These are phyloP conservation scores for Orestias chungarensis DNA, from an alignment of 2,797 vertebrate genomes.

Conservation along the genomic window DNA sequence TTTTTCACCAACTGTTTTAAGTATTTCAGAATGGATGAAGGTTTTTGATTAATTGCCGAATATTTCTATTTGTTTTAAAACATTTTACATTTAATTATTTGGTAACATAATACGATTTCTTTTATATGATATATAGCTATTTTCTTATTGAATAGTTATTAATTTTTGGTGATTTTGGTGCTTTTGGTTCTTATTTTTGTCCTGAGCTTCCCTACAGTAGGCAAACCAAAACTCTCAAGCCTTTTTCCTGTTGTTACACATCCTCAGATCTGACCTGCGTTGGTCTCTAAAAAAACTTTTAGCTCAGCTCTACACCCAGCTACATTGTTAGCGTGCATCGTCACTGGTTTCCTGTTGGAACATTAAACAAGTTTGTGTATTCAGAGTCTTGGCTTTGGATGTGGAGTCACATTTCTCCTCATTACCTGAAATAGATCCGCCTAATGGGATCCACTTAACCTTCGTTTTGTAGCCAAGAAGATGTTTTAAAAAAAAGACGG, in stretches of 20 bases:
- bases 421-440: conserved; percentile 40
- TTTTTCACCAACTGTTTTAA: neutral
- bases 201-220: too few species aligned
- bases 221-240: conserved; percentile 4
- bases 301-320: conserved; percentile 4
- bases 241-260: neutral
- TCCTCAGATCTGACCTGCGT: neutral
- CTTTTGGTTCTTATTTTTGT: too few species aligned
- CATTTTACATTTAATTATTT: too few species aligned
- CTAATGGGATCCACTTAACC: conserved; percentile 46
- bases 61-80: too few species aligned
- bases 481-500: conserved; percentile 1
- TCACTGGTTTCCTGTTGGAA: conserved; percentile 22
- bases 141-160: too few species aligned
- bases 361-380: conserved; percentile 32
- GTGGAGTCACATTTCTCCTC: conserved; percentile 45
- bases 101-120: too few species aligned
- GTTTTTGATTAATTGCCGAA: neutral
- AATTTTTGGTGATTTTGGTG: too few species aligned
- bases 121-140: too few species aligned
- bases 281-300: neutral
- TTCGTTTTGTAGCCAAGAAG: conserved; percentile 16
- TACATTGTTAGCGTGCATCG: conserved; percentile 6
- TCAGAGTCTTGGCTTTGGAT: conserved; percentile 31
- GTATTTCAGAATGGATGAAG: neutral